Conservation (phyloP, 2,797 vertebrate genomes). For the Coregonus suidteri region DNA sequence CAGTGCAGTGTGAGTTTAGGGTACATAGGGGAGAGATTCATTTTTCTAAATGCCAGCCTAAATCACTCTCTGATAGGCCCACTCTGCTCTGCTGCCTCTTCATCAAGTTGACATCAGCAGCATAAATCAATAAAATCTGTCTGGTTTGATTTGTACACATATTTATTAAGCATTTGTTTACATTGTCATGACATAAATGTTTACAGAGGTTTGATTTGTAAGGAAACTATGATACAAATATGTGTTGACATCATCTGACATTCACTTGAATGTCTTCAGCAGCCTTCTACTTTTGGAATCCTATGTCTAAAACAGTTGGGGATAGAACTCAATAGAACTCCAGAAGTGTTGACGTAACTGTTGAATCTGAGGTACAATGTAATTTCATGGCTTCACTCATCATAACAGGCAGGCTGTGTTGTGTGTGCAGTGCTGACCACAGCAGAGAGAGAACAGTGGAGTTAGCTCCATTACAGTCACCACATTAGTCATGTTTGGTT, state of each 20-base stretch:
- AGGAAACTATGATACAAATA: too few species aligned
- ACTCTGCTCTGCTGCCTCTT: not conserved
- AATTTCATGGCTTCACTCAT: constrained; percentile 49
- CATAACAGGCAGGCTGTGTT: not conserved
- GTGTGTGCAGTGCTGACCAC: constrained; percentile 27
- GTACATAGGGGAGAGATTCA: not conserved
- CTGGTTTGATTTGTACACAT: not conserved
- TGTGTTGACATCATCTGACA: too few species aligned
- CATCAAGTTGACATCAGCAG: not conserved
- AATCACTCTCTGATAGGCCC: not conserved
- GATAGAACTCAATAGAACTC: not conserved
- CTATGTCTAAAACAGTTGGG: not conserved
- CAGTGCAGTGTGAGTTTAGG: not conserved
- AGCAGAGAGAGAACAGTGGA: constrained; percentile 5
- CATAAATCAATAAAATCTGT: not conserved
- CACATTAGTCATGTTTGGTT: not conserved
- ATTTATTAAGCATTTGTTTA: too few species aligned
- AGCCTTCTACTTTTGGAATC: not conserved
- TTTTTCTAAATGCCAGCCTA: not conserved
- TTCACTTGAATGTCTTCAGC: too few species aligned
- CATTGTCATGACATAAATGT: too few species aligned
- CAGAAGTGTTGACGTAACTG: not conserved
- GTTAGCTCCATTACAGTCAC: not conserved
- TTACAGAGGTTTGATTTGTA: too few species aligned
- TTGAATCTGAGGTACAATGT: constrained; percentile 5